Conservation (phyloP, 1,140 invertebrate genomes). For the Caenorhabditis brenneri region DNA sequence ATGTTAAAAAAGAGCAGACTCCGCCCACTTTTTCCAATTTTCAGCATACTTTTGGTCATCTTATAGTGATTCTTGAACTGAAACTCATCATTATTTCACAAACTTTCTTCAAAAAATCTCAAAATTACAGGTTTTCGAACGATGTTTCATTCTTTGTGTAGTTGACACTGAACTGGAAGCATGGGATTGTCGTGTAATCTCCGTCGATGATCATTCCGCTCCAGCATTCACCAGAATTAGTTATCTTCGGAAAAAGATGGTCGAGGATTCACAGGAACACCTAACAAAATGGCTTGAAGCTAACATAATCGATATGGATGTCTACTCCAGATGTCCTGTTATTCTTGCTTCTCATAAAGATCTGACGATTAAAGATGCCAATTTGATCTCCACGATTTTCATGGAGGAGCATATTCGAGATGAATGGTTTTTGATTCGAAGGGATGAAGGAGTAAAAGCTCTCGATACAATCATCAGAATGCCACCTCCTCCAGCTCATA, state of each 20-base stretch:
- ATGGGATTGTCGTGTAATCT: neutral
- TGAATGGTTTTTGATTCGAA: slow-evolving; percentile 97
- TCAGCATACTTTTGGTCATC: too few relatives aligned
- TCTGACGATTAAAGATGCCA: neutral
- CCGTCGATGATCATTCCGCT: neutral
- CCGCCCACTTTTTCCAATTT: too few relatives aligned
- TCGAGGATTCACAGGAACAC: neutral
- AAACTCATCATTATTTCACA: too few relatives aligned
- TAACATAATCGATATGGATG: neutral
- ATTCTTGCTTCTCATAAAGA: neutral
- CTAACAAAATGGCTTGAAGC: neutral
- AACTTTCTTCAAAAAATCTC: too few relatives aligned
- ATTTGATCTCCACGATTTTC: neutral
- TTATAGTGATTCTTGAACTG: too few relatives aligned
- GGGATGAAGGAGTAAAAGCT: slow-evolving; percentile 79
- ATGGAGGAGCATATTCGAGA: slow-evolving; percentile 77
- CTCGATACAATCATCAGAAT: neutral
- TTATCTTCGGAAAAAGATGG: neutral
- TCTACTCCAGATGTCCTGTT: neutral
- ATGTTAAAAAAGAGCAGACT: too few relatives aligned
- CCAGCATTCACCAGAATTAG: neutral
- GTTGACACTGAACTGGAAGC: neutral
- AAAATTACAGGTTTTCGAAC: neutral
- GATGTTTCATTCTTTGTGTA: neutral
- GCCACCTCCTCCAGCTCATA: neutral